These are phyloP conservation scores for Anastrepha ludens DNA, from an alignment of 1,140 invertebrate species.

Conservation along the genomic window DNA sequence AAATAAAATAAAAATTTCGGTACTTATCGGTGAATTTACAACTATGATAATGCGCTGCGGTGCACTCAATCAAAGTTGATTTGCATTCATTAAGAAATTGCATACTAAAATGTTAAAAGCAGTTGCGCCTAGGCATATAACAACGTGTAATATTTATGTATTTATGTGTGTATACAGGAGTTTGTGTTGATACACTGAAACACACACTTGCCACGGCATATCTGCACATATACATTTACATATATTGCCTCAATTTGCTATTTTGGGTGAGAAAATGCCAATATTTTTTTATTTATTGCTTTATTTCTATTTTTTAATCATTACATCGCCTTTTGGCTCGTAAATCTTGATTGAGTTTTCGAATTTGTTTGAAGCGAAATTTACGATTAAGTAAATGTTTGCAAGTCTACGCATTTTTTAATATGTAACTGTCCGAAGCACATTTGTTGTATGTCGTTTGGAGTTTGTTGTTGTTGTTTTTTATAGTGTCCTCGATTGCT, in stretches of 20 bases:
- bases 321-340: slow-evolving; percentile 26
- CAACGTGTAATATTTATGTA: neutral
- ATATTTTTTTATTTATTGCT: slow-evolving; percentile 23
- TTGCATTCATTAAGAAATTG: slow-evolving; percentile 34
- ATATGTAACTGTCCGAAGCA: slow-evolving; percentile 36
- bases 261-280: slow-evolving; percentile 31
- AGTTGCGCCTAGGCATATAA: neutral
- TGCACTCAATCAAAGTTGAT: slow-evolving; percentile 15
- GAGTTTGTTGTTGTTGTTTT: neutral
- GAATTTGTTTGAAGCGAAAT: slow-evolving; percentile 15
- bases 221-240: no score
- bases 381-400: slow-evolving; percentile 41
- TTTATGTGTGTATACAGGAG: neutral
- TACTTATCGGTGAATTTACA: neutral
- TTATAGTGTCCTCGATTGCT: slow-evolving; percentile 13
- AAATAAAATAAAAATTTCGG: neutral
- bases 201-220: no score
- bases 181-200: no score
- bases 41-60: neutral
- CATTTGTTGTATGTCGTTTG: neutral
- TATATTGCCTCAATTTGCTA: neutral
- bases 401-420: slow-evolving; percentile 12
- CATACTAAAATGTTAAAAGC: neutral
- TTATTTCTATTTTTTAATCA: slow-evolving; percentile 5
- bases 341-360: slow-evolving; percentile 29